These are phyloP conservation scores for Subacronicta megacephala DNA, from an alignment of 2,888 invertebrate genomes.

Conservation along the genomic window DNA sequence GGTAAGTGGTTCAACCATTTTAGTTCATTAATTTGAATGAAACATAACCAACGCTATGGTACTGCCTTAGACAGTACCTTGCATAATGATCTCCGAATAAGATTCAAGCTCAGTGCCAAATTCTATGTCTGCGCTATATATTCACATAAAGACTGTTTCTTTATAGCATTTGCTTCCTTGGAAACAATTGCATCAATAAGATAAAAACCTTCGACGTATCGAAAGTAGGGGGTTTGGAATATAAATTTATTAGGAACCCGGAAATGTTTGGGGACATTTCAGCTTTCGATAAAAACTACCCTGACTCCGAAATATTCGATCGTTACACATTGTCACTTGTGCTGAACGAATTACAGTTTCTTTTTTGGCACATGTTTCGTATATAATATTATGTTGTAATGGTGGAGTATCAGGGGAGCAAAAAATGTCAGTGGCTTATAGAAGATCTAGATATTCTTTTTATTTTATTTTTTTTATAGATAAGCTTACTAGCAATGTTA, in stretches of 20 bases:
- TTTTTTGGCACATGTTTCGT: slow-evolving; percentile 13
- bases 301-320: slow-evolving; percentile 18
- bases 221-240: slow-evolving; percentile 17
- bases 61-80: slow-evolving; percentile 57
- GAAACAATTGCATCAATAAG: slow-evolving; percentile 35
- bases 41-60: slow-evolving; percentile 41
- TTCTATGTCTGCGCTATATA: slow-evolving; percentile 27
- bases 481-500: too few species aligned
- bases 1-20: slow-evolving; percentile 37
- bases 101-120: slow-evolving; percentile 56
- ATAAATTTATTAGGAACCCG: slow-evolving; percentile 29
- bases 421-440: slow-evolving; percentile 16
- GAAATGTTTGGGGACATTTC: slow-evolving; percentile 5
- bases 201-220: slow-evolving; percentile 11
- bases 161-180: slow-evolving; percentile 17
- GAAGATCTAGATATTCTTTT: slow-evolving; percentile 20
- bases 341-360: slow-evolving; percentile 3
- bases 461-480: too few species aligned
- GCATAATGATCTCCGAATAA: slow-evolving; percentile 59
- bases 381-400: slow-evolving; percentile 21
- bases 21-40: slow-evolving; percentile 56
- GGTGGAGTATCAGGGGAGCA: slow-evolving; percentile 3
- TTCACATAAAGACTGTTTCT: slow-evolving; percentile 40
- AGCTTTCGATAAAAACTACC: slow-evolving; percentile 16
- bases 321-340: slow-evolving; percentile 19